These are phyloP conservation scores for Labrus mixtus DNA, from an alignment of 2,113 vertebrate species.

Conservation along the genomic window DNA sequence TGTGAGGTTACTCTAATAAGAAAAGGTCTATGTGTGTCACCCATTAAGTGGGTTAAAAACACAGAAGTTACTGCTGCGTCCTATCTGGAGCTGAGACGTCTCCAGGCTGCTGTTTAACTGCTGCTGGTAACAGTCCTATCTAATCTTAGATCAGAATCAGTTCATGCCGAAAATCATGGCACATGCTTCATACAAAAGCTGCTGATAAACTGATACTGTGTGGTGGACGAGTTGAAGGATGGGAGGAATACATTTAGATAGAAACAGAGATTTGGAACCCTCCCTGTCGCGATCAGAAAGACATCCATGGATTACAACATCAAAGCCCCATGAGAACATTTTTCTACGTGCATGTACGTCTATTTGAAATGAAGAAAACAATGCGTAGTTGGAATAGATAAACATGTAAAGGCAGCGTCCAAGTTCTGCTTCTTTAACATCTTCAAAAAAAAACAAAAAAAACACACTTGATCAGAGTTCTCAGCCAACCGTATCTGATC, in stretches of 20 bases:
- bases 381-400: neutral
- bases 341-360: neutral
- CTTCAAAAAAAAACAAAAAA: neutral
- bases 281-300: neutral
- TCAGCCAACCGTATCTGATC: neutral
- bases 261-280: neutral
- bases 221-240: neutral
- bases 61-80: neutral
- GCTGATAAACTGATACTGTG: neutral
- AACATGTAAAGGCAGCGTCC: neutral
- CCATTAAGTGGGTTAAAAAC: conserved; percentile 32
- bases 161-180: conserved; percentile 17
- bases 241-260: neutral
- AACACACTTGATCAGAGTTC: neutral
- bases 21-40: conserved; percentile 25
- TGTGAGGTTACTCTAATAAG: neutral
- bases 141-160: conserved; percentile 47
- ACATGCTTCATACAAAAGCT: neutral
- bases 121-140: conserved; percentile 4
- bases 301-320: neutral
- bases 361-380: neutral
- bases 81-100: conserved; percentile 21
- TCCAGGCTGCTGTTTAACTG: conserved; percentile 21
- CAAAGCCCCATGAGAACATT: neutral
- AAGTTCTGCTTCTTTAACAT: neutral